Percentiles rank a stretch among this genome's conserved stretches.
Conservation (phyloP, 2,888 invertebrate species). For the Scotopteryx bipunctaria region DNA sequence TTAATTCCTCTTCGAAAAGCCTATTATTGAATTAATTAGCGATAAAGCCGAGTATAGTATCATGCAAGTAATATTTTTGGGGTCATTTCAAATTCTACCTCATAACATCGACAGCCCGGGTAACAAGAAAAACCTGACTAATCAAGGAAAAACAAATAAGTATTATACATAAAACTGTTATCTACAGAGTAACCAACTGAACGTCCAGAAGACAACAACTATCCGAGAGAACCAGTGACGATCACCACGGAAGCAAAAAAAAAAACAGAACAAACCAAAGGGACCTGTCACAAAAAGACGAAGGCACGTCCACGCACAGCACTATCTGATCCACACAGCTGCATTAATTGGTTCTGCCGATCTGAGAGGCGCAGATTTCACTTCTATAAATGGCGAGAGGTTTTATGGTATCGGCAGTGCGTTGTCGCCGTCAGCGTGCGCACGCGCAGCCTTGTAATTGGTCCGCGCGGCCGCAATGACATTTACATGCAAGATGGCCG, state of each 20-base stretch:
- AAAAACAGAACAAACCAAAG: slow-evolving; percentile 17
- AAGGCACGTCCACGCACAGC: slow-evolving; percentile 40
- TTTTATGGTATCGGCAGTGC: slow-evolving; percentile 76
- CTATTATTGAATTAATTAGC: too few species aligned
- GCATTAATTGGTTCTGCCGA: slow-evolving; percentile 78
- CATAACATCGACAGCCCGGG: too few species aligned
- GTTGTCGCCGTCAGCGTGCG: slow-evolving; percentile 74
- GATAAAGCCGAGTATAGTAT: too few species aligned
- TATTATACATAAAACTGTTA: too few species aligned
- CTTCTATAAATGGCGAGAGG: slow-evolving; percentile 78
- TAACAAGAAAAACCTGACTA: not conserved
- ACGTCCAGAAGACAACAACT: too few species aligned
- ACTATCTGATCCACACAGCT: slow-evolving; percentile 63
- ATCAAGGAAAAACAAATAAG: too few species aligned
- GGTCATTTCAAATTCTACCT: too few species aligned
- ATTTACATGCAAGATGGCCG: slow-evolving; percentile 82
- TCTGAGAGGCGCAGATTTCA: slow-evolving; percentile 64
- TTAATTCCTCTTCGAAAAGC: too few species aligned
- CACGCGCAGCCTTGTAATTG: slow-evolving; percentile 78
- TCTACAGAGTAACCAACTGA: too few species aligned
- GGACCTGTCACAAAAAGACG: slow-evolving; percentile 27
- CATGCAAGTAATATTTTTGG: too few species aligned
- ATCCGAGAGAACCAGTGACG: too few species aligned
- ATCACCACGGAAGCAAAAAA: too few species aligned
- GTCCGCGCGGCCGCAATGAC: slow-evolving; percentile 72